phyloP scores from a whole-genome alignment of 2,113 vertebrate species.

The Martes martes region DNA sequence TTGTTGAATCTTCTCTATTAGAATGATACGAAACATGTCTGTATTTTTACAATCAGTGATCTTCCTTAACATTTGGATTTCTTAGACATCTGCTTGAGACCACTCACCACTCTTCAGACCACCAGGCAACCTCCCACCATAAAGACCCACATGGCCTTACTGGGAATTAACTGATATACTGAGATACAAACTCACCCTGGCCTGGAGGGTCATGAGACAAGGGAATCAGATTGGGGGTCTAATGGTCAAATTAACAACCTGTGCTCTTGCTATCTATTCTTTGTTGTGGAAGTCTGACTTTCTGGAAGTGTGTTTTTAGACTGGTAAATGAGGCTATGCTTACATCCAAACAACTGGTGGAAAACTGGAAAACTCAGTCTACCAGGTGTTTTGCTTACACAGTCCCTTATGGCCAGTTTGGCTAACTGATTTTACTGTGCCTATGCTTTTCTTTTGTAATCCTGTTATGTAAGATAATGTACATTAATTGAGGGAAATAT shows the following conservation, averaged over 20 bases:
- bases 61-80: conserved; percentile 43
- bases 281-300: not conserved
- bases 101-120: not conserved
- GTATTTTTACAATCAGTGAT: not conserved
- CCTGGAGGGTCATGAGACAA: not conserved
- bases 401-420: not conserved
- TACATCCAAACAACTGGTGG: not conserved
- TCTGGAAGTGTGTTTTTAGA: not conserved
- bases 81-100: conserved; percentile 26
- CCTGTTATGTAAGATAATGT: not conserved
- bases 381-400: not conserved
- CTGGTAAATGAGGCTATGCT: not conserved
- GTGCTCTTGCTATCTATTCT: not conserved
- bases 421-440: not conserved
- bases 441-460: not conserved
- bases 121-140: not conserved
- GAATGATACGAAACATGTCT: not conserved
- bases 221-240: not conserved
- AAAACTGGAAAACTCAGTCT: not conserved
- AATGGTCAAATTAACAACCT: not conserved
- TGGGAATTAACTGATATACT: not conserved
- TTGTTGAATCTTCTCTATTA: not conserved
- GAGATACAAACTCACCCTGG: not conserved
- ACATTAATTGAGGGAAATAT: not conserved
- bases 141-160: not conserved